Evolutionary conservation across 1,140 invertebrate species (phyloP), one percentile per base, ranked within the genome.

Genomic region (Hycleus cichorii): DNA sequence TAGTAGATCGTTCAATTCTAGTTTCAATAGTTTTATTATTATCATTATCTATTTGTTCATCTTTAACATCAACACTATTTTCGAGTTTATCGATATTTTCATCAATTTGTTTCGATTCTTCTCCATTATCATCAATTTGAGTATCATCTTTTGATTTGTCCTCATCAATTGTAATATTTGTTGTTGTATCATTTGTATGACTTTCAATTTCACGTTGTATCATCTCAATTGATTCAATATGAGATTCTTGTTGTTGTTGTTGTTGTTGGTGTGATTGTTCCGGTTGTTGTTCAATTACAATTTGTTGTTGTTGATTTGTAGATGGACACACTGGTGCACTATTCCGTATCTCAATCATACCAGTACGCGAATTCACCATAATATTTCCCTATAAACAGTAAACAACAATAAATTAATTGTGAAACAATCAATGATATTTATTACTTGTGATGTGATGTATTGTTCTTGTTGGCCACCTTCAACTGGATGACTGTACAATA

Each of bases 401-500:
- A 18, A 18, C 18, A 18, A 18, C 18, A 18, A 18, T 18, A 18
- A 18, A 18, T 18, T 18, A 18, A 18, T 18, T 18, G 18, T 18
- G 18, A 18, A 18, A 18, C 18, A 18, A 18, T 18, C 18, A 18
- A 18, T 18, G 18, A 2, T 18, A 18, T 11, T n/a, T 24, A 9
- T 50, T 63, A 67, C 65, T 74, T 77, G 63, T 47, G 66, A 66
- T 25, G 70, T 69, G 50, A 73, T 72, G 61, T 65, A 81, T 64
- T 80, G 76, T 55, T 78, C 79, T 62, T 75, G 73, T 67, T 76
- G 73, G 46, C 76, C 75, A 7, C 6, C 40, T 67, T 79, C 76
- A 26, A 80, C 72, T 38, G 76, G 75, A 68, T 82, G 80, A 67
- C 79, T 81, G 52, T 81, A 82, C n/a, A 82, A 75, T 32, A 82